These are phyloP conservation scores for Oncorhynchus mykiss DNA, from an alignment of 2,113 vertebrate genomes.

Conservation along the genomic window DNA sequence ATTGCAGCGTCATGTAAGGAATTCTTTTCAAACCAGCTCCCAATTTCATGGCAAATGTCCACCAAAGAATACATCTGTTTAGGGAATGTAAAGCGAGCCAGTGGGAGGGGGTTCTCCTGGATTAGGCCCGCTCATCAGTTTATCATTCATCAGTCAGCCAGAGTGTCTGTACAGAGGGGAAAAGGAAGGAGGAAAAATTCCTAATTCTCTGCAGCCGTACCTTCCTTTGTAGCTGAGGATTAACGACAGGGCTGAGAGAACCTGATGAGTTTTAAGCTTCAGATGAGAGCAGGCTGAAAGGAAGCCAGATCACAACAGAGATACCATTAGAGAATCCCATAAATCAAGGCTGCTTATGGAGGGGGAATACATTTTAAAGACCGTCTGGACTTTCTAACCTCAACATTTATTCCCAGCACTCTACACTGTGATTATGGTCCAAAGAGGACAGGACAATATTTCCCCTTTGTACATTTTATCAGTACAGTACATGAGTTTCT, in stretches of 20 bases:
- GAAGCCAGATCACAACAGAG: slow-evolving; percentile 73
- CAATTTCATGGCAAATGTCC: slow-evolving; percentile 77
- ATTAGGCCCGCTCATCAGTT: slow-evolving; percentile 75
- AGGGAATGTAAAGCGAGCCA: slow-evolving; percentile 64
- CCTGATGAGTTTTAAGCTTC: slow-evolving; percentile 74
- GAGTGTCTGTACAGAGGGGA: slow-evolving; percentile 45
- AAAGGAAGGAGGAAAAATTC: slow-evolving; percentile 36
- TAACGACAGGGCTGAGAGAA: slow-evolving; percentile 70
- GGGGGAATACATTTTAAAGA: slow-evolving; percentile 65
- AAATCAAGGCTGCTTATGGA: slow-evolving; percentile 72
- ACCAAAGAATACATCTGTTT: slow-evolving; percentile 66
- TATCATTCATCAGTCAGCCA: slow-evolving; percentile 72
- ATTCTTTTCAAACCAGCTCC: slow-evolving; percentile 61
- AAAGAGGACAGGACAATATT: slow-evolving; percentile 31
- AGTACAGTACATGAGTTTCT: slow-evolving; percentile 12
- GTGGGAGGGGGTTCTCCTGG: slow-evolving; percentile 63
- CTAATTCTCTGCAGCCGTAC: slow-evolving; percentile 68
- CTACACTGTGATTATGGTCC: slow-evolving; percentile 53
- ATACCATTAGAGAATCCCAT: slow-evolving; percentile 77
- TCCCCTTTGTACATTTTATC: slow-evolving; percentile 19
- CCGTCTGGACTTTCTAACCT: slow-evolving; percentile 71
- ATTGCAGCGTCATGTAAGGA: slow-evolving; percentile 54
- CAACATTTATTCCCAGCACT: slow-evolving; percentile 65
- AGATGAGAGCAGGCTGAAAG: slow-evolving; percentile 70
- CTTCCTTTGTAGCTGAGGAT: slow-evolving; percentile 75